Evolutionary conservation across 2,888 invertebrate genomes (phyloP).

Genomic region (Mayetiola destructor): DNA sequence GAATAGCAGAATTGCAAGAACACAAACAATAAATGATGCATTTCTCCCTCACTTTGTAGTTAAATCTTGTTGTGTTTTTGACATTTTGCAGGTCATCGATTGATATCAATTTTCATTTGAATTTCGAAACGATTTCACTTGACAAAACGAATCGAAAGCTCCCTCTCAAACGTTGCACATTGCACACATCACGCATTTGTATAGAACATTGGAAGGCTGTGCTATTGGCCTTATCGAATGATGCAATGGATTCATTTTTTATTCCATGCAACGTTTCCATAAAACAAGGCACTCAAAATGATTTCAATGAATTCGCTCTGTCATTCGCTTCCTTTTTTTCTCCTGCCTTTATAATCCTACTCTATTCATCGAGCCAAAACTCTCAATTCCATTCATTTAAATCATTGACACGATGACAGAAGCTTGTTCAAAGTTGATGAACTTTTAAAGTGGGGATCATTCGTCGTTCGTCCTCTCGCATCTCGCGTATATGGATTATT

Average conservation of each 20-base stretch:
- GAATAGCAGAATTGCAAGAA: no score
- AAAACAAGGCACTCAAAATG: background rate
- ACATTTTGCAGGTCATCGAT: constrained; percentile 1
- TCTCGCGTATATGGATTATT: no score
- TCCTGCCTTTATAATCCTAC: background rate
- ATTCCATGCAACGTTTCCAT: background rate
- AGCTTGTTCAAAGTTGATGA: background rate
- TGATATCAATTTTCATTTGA: no score
- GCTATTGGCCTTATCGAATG: background rate
- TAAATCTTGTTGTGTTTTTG: no score
- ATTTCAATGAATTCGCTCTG: constrained; percentile 2
- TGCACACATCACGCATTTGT: no score
- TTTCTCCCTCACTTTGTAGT: no score
- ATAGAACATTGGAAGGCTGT: background rate
- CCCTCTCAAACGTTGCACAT: no score
- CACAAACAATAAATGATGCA: no score
- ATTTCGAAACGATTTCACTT: constrained; percentile 1
- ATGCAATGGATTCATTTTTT: background rate
- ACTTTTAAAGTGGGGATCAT: background rate
- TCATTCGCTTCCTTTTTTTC: background rate
- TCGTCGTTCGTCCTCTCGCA: no score
- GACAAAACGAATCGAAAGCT: background rate
- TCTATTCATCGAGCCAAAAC: no score
- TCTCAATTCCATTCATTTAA: no score
- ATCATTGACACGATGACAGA: constrained; percentile 7